phyloP scores from a whole-genome alignment of 1,140 invertebrate species.

The Brachionus asplanchnoidis region DNA sequence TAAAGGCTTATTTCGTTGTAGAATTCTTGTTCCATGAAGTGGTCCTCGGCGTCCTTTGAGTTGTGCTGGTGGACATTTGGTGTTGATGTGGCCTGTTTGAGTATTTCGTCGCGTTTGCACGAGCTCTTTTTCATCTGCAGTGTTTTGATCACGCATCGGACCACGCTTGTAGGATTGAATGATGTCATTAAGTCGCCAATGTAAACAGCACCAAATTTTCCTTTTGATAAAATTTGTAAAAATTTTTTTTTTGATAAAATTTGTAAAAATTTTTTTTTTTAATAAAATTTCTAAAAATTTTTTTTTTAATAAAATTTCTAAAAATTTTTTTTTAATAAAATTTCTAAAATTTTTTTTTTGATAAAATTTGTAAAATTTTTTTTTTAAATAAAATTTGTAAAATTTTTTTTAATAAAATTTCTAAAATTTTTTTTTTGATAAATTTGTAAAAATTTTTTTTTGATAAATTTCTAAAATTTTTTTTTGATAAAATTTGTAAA shows the following conservation, averaged over 20 bases:
- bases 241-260: neutral
- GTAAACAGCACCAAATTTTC: conserved; percentile 75
- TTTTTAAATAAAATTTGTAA: too few relatives aligned
- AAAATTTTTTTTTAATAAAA: too few relatives aligned
- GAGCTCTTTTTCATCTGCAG: conserved; percentile 83
- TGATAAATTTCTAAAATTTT: too few relatives aligned
- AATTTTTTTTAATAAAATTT: too few relatives aligned
- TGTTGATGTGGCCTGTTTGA: neutral
- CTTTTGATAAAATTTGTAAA: conserved; percentile 59
- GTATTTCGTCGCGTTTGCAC: conserved; percentile 70
- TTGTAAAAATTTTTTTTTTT: too few relatives aligned
- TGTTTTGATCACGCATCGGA: conserved; percentile 85
- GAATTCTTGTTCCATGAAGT: conserved; percentile 72
- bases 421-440: too few relatives aligned
- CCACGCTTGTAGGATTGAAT: conserved; percentile 55
- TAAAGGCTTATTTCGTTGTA: conserved; percentile 74
- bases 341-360: too few relatives aligned
- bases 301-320: too few relatives aligned
- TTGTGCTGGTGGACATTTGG: neutral
- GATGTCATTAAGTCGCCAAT: conserved; percentile 77
- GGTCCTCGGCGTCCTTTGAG: neutral
- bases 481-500: too few relatives aligned
- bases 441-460: too few relatives aligned
- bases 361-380: too few relatives aligned
- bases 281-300: too few relatives aligned